Evolutionary conservation across 2,113 vertebrate genomes (phyloP).

Genomic region (Fukomys damarensis): DNA sequence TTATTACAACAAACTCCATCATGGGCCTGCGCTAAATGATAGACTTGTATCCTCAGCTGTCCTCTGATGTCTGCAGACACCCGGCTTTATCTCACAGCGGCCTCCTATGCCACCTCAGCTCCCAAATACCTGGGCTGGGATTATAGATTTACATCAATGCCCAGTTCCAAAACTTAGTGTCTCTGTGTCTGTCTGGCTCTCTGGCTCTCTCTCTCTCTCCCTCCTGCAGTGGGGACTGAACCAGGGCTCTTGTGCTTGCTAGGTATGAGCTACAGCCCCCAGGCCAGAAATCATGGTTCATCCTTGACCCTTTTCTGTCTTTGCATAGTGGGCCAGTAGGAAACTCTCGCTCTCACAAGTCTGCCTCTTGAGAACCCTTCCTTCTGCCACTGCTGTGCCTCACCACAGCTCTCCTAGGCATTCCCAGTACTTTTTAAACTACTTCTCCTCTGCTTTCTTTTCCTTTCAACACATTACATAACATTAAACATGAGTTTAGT

Average conservation of each 20-base stretch:
- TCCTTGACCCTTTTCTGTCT: background rate
- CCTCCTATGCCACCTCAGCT: no score
- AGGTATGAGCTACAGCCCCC: background rate
- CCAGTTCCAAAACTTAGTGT: no score
- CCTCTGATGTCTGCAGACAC: no score
- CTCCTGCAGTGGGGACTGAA: background rate
- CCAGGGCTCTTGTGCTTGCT: background rate
- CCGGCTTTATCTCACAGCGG: no score
- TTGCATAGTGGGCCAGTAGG: background rate
- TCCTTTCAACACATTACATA: conserved; percentile 12
- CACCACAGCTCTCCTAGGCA: background rate
- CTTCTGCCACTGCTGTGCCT: background rate
- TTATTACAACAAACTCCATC: no score
- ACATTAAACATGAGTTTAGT: background rate
- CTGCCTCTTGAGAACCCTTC: background rate
- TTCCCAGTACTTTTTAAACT: background rate
- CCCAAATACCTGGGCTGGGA: background rate
- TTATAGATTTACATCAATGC: no score
- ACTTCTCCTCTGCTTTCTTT: background rate
- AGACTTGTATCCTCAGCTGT: no score
- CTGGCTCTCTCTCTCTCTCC: background rate
- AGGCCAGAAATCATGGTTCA: background rate
- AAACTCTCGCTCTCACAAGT: background rate
- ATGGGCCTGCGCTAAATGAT: no score
- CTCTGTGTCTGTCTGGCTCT: background rate